Evolutionary conservation across 2,113 vertebrate species (phyloP), one percentile per base, ranked within the genome.

Genomic region (Regulus satrapa): DNA sequence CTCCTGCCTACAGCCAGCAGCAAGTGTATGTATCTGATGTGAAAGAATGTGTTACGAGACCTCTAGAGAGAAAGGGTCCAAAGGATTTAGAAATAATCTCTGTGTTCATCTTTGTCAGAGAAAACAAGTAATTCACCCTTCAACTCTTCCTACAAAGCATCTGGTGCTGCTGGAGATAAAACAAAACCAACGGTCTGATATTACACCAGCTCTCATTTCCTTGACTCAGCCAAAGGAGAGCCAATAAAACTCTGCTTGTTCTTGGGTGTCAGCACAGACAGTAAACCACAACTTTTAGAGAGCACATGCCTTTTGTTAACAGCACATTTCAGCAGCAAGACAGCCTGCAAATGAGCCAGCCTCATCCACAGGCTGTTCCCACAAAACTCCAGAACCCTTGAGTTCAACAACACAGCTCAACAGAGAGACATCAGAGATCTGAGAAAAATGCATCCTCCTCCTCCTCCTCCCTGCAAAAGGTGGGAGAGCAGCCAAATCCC

Each of bases 401-500:
- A 76, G 24, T 6, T 32, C 43, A 36, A 58, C 51, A 69, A 41
- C 4, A 1, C 25, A 73, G 67, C 24, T 3, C 26, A 66, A 84
- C 1, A 0, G 36, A 43, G 59, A 68, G 43, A 64, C 38, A 17
- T 1, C n/a, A 21, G 64, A 73, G n/a, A 36, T 10, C 1, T 0
- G 0, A 21, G 34, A 5, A 36, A n/a, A 74, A 63, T 0, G 3
- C 56, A 58, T 6, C 7, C 8, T 18, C 6, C 4, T 36, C 18
- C 4, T 36, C 18, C 62, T 3, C 1, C 8, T 38, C 10, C 7
- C 0, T 1, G 32, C 0, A 3, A 34, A 48, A 61, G 12, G 31
- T 1, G 0, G 67, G 67, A n/a, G 8, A 46, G 55, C 32, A 55
- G 55, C 31, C 3, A 5, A 24, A 21, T 1, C 6, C 43, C 7